These are phyloP conservation scores for Pararge aegeria DNA, from an alignment of 1,140 invertebrate genomes.

Conservation along the genomic window DNA sequence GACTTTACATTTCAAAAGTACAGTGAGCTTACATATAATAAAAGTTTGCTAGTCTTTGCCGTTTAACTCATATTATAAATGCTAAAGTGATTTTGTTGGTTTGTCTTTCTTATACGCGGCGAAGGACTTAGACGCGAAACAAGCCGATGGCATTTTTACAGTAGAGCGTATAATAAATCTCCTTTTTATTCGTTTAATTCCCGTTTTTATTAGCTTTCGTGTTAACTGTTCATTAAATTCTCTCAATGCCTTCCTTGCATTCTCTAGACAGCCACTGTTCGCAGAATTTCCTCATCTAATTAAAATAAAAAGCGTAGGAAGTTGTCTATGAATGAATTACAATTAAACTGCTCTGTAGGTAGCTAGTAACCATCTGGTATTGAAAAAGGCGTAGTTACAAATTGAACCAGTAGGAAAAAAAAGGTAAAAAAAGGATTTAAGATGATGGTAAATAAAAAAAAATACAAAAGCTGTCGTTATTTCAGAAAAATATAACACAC, in stretches of 20 bases:
- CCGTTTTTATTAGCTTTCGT: neutral
- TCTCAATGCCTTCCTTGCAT: neutral
- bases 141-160: neutral
- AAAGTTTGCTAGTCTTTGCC: no score
- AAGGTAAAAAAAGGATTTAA: no score
- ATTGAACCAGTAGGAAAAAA: neutral
- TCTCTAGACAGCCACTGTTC: neutral
- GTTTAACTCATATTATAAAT: no score
- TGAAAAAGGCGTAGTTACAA: neutral
- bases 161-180: neutral
- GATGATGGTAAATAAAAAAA: no score
- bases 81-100: no score
- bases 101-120: no score
- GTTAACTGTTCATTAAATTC: neutral
- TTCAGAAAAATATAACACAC: no score
- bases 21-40: no score
- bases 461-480: no score
- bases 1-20: no score
- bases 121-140: no score
- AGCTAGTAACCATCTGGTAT: neutral
- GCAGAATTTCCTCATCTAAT: neutral
- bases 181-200: neutral
- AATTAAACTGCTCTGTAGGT: neutral
- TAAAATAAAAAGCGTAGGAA: neutral
- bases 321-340: neutral